A percentile compares a stretch with the other conserved stretches of the same genome.
Conservation (phyloP, 2,797 vertebrate genomes). For the Parauchenoglanis ngamensis region DNA sequence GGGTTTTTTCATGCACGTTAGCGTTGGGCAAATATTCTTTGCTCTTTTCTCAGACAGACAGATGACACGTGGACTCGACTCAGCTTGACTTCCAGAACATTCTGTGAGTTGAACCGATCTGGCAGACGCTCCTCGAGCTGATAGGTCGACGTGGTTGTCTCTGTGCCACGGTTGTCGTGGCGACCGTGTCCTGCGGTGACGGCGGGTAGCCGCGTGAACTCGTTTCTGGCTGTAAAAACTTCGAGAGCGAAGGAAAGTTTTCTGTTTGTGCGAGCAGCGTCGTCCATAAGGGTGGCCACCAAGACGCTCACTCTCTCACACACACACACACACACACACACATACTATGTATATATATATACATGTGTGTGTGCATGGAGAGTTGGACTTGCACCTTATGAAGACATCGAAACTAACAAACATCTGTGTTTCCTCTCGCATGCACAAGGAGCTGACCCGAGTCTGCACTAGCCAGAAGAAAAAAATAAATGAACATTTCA, state of each 20-base stretch:
- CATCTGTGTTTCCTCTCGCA: conserved; percentile 2
- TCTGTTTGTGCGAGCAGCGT: neutral
- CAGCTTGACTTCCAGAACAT: conserved; percentile 40
- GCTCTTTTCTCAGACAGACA: conserved; percentile 39
- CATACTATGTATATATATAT: neutral
- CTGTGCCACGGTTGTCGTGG: conserved; percentile 56
- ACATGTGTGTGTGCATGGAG: neutral
- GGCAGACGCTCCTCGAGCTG: conserved; percentile 45
- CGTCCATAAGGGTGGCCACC: neutral
- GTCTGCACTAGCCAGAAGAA: neutral
- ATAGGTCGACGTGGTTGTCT: conserved; percentile 49
- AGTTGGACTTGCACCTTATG: neutral
- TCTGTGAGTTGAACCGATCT: conserved; percentile 37
- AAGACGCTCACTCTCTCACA: neutral
- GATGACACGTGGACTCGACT: conserved; percentile 37
- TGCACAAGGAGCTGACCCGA: neutral
- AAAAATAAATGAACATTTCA: conserved; percentile 43
- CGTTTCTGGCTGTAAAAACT: conserved; percentile 56
- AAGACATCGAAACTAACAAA: conserved; percentile 23
- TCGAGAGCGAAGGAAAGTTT: conserved; percentile 36
- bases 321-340: conserved; percentile 12
- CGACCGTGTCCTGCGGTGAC: conserved; percentile 49
- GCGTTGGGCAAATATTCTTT: conserved; percentile 32
- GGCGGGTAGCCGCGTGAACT: conserved; percentile 54
- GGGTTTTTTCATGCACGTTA: neutral